Percentiles rank a stretch among this genome's conserved stretches.
Evolutionary conservation across 2,888 invertebrate genomes (phyloP).

Genomic region (Eulithis testata): DNA sequence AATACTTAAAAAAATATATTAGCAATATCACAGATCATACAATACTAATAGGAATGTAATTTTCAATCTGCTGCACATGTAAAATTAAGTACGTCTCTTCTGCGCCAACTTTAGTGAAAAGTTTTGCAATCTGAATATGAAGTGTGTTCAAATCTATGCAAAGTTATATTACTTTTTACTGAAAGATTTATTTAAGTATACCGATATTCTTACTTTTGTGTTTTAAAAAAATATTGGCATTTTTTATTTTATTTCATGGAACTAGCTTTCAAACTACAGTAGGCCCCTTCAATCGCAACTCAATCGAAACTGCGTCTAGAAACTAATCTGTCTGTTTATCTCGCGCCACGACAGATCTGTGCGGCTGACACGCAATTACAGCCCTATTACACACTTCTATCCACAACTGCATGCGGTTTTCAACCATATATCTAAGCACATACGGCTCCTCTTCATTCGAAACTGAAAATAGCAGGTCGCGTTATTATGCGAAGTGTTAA

Average conservation of each 20-base stretch:
- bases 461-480: background rate
- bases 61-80: no score
- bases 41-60: no score
- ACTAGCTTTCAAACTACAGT: background rate
- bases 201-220: no score
- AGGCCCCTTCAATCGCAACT: conserved; percentile 22
- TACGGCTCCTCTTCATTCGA: background rate
- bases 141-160: no score
- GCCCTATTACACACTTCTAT: conserved; percentile 39
- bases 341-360: conserved; percentile 47
- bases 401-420: conserved; percentile 3
- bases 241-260: background rate
- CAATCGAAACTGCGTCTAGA: conserved; percentile 31
- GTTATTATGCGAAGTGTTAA: background rate
- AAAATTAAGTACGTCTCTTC: no score
- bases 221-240: no score
- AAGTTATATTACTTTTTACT: no score
- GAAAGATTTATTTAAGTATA: no score
- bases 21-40: no score
- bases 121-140: no score
- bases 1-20: background rate
- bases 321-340: conserved; percentile 46
- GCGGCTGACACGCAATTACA: conserved; percentile 61
- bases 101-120: no score
- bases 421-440: background rate